Evolutionary conservation across 2,888 invertebrate genomes (phyloP).

Genomic region (Andrena marginata): DNA sequence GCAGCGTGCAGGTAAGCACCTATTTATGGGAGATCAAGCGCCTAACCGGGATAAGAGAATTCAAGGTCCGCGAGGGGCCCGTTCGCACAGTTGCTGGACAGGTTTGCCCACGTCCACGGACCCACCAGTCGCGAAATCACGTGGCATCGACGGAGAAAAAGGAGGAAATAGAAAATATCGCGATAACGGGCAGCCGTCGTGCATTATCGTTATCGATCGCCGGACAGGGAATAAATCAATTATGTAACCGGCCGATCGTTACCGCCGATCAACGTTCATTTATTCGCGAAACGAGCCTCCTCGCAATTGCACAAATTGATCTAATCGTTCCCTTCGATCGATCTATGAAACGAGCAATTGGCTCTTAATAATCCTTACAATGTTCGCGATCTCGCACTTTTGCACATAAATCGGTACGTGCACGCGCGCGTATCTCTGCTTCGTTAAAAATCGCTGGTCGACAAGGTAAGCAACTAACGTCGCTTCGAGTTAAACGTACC

Average conservation of each 20-base stretch:
- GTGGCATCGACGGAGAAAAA: constrained; percentile 47
- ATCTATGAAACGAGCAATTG: neutral
- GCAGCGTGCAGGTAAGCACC: constrained; percentile 10
- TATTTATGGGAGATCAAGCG: constrained; percentile 47
- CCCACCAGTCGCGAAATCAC: constrained; percentile 46
- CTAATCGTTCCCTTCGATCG: neutral
- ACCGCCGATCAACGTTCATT: neutral
- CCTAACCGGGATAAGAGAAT: constrained; percentile 44
- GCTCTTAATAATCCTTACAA: neutral
- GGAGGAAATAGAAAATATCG: constrained; percentile 57
- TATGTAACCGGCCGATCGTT: constrained; percentile 38
- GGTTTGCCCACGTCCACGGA: constrained; percentile 54
- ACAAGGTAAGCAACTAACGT: neutral
- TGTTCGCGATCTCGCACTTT: neutral
- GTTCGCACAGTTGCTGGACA: constrained; percentile 49
- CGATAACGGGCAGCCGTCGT: constrained; percentile 40
- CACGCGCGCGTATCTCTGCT: neutral
- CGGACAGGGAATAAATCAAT: constrained; percentile 46
- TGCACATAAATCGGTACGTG: neutral
- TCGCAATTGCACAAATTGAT: neutral
- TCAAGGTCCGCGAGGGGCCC: constrained; percentile 68
- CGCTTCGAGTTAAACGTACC: neutral
- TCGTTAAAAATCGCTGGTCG: neutral
- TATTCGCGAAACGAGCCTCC: neutral
- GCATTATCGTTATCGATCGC: constrained; percentile 47